A percentile compares a stretch with the other conserved stretches of the same genome.
Conservation (phyloP, 2,113 vertebrate genomes). For the Proterorhinus semilunaris region DNA sequence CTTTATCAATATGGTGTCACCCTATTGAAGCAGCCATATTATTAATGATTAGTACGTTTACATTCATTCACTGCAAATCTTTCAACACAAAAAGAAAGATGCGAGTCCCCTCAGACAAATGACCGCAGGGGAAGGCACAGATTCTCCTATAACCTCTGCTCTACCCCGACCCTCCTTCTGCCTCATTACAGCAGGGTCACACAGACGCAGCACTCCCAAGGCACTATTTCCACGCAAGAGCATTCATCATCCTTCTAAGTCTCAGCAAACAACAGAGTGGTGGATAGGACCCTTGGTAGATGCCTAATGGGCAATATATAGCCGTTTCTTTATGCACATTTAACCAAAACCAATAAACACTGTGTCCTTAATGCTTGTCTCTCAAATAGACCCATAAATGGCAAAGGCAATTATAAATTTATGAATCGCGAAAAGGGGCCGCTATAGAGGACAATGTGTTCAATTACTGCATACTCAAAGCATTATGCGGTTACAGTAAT, state of each 20-base stretch:
- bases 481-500: not conserved
- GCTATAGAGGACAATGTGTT: conserved; percentile 8
- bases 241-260: conserved; percentile 42
- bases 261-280: conserved; percentile 7
- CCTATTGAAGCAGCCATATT: not conserved
- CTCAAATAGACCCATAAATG: conserved; percentile 18
- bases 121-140: not conserved
- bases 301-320: conserved; percentile 14
- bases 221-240: conserved; percentile 32
- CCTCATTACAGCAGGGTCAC: conserved; percentile 56
- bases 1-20: too few species aligned
- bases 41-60: not conserved
- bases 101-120: conserved; percentile 30
- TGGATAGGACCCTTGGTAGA: conserved; percentile 10
- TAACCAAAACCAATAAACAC: not conserved
- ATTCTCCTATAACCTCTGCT: conserved; percentile 24
- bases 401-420: conserved; percentile 25
- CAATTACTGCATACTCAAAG: conserved; percentile 5
- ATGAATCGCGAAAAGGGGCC: conserved; percentile 15
- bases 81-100: not conserved
- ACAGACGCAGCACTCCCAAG: conserved; percentile 41
- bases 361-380: not conserved
- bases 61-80: too few species aligned
- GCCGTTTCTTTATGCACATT: not conserved
- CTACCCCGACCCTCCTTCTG: conserved; percentile 40